Evolutionary conservation across 2,113 vertebrate genomes (phyloP).

Genomic region (Vimba vimba): DNA sequence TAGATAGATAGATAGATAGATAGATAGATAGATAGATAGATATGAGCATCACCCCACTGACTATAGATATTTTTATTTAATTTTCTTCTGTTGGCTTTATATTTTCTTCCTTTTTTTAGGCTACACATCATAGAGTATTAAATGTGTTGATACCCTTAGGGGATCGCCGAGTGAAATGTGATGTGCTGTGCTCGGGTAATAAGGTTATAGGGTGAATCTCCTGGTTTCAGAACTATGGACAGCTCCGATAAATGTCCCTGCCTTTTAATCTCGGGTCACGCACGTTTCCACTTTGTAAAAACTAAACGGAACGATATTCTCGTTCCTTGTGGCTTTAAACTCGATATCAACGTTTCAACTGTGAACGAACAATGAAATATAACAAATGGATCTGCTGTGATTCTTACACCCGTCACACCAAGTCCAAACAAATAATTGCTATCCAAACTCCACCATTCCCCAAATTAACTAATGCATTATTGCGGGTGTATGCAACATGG

Average conservation of each 20-base stretch:
- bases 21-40: not conserved
- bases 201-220: not conserved
- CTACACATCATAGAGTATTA: not conserved
- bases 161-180: not conserved
- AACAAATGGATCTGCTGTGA: not conserved
- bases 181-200: not conserved
- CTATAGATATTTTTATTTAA: not conserved
- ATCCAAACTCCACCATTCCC: not conserved
- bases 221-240: slow-evolving; percentile 28
- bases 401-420: not conserved
- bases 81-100: not conserved
- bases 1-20: not conserved
- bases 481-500: not conserved
- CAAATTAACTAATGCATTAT: not conserved
- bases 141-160: not conserved
- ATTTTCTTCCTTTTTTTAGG: not conserved
- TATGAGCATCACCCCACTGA: not conserved
- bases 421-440: not conserved
- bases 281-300: not conserved
- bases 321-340: not conserved
- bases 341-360: too few species aligned
- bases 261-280: not conserved
- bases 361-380: not conserved
- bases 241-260: not conserved
- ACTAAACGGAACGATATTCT: not conserved